These are phyloP conservation scores for Melanotaenia nigrans DNA, from an alignment of 2,797 vertebrate genomes.

Conservation along the genomic window DNA sequence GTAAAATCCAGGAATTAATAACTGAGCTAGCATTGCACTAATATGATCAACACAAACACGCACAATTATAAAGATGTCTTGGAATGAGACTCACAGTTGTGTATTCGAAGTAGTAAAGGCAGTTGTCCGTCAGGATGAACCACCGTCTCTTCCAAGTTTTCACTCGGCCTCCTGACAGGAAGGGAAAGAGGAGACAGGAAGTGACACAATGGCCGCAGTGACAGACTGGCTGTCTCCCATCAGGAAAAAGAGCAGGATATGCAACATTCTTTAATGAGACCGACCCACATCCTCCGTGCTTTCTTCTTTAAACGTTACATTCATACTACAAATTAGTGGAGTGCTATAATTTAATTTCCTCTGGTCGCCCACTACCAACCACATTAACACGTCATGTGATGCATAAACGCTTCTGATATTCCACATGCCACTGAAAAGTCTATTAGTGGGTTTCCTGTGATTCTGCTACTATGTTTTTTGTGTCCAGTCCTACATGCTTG, in stretches of 20 bases:
- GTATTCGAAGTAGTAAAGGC: slow-evolving; percentile 96
- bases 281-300: background rate
- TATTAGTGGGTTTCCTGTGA: background rate
- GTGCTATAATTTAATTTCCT: slow-evolving; percentile 30
- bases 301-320: slow-evolving; percentile 6
- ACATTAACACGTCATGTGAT: slow-evolving; percentile 24
- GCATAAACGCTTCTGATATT: slow-evolving; percentile 19
- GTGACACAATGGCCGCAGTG: slow-evolving; percentile 52
- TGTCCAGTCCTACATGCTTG: background rate
- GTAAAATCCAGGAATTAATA: background rate
- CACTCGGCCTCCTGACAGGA: slow-evolving; percentile 89
- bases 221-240: slow-evolving; percentile 64
- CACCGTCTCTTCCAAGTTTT: slow-evolving; percentile 96
- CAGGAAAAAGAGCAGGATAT: slow-evolving; percentile 52
- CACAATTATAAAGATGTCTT: slow-evolving; percentile 10
- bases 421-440: slow-evolving; percentile 7
- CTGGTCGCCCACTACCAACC: slow-evolving; percentile 8
- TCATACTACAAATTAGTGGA: background rate
- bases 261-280: slow-evolving; percentile 27
- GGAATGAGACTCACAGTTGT: slow-evolving; percentile 86
- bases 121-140: slow-evolving; percentile 97
- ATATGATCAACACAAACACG: background rate
- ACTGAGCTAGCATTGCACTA: background rate
- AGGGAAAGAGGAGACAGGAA: slow-evolving; percentile 64
- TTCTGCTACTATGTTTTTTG: background rate